Evolutionary conservation across 2,888 invertebrate species (phyloP), one percentile per base, ranked within the genome.

Genomic region (Acronicta alni): DNA sequence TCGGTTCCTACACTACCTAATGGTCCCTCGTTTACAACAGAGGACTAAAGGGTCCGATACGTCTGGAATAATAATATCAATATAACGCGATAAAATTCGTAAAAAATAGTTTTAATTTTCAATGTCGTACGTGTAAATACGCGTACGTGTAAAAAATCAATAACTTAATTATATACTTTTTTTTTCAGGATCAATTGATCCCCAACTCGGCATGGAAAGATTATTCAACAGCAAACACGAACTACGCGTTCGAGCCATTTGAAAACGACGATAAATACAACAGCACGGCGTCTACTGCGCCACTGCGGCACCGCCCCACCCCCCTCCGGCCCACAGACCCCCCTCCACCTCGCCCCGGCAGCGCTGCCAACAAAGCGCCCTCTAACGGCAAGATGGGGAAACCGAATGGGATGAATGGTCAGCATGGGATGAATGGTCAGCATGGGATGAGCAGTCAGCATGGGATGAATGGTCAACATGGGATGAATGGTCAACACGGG

Each of bases 181-280:
- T 14, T 14, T 74, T 68, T 0, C 95, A 98, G 97, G 97, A 97
- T 78, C 97, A 97, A 77, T 91, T 98, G 46, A 97, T 98, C 75
- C 97, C 97, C 18, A 97, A 96, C 86, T 96, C 97, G 16, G 97
- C 97, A 0, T 98, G 98, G 98, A 97, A 97, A 85, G 98, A 98
- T 84, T 98, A 98, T 86, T 96, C 97, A 0, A 94, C 96, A 1
- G 95, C 96, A 1, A 97, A 97, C 88, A 98, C 97, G 0, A 98
- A 98, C 90, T 98, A 98, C 89, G 98, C 97, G 0, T 98, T 98
- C 89, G 98, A 98, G 81, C 96, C 97, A 0, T 97, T 97, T 86
- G 98, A 97, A 79, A 96, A 97, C 59, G 97, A 97, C 77, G 97
- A 97, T 83, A 97, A 97, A 80, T 92, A 89, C 81, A 89, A 89